These are phyloP conservation scores for Saxidomus purpurata DNA, from an alignment of 1,140 invertebrate genomes.

Conservation along the genomic window DNA sequence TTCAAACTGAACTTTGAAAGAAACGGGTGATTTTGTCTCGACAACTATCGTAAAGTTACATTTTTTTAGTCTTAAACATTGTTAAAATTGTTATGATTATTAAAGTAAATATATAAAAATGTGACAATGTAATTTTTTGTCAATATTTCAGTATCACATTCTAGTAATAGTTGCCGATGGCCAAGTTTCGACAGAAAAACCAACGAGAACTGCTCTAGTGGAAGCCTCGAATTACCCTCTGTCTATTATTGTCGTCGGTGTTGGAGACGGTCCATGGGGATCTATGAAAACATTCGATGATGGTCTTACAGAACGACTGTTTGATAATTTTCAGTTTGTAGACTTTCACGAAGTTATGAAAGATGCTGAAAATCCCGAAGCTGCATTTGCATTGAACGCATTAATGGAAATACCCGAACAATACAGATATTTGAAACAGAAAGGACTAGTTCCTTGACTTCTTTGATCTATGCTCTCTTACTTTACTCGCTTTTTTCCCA, in stretches of 20 bases:
- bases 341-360: conserved; percentile 85
- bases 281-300: conserved; percentile 87
- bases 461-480: too few relatives aligned
- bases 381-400: conserved; percentile 86
- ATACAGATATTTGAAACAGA: conserved; percentile 76
- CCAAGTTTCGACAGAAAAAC: conserved; percentile 85
- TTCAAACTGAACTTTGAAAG: too few relatives aligned
- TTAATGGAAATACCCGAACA: conserved; percentile 87
- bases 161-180: conserved; percentile 87
- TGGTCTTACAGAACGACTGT: conserved; percentile 85
- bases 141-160: conserved; percentile 71
- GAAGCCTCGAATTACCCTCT: conserved; percentile 87
- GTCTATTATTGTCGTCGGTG: conserved; percentile 88
- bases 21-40: too few relatives aligned
- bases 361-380: conserved; percentile 81
- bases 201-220: conserved; percentile 86
- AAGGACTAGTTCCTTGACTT: not conserved
- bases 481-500: too few relatives aligned
- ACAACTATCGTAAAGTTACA: too few relatives aligned
- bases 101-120: too few relatives aligned
- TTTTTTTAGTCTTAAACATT: too few relatives aligned
- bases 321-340: conserved; percentile 87
- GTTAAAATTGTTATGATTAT: too few relatives aligned
- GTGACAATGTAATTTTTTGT: too few relatives aligned
- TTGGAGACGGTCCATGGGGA: conserved; percentile 87